Conservation (phyloP, 2,797 vertebrate species). For the Lutjanus argentimaculatus region DNA sequence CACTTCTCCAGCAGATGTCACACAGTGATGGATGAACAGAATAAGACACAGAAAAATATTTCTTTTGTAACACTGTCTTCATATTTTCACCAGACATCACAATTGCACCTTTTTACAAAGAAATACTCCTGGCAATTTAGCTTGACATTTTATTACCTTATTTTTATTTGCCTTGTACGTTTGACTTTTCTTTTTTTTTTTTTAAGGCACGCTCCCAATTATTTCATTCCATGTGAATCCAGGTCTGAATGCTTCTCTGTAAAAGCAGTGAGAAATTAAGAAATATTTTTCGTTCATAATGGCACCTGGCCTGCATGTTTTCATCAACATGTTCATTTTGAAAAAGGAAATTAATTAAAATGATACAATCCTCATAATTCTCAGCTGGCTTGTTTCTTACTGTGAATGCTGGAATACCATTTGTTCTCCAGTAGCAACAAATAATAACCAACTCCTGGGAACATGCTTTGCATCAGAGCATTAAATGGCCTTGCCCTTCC, state of each 20-base stretch:
- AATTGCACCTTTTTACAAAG: neutral
- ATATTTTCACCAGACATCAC: neutral
- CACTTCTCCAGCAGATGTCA: neutral
- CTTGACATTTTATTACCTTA: neutral
- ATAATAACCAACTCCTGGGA: neutral
- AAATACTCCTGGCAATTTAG: neutral
- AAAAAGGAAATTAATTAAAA: neutral
- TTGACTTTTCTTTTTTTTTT: neutral
- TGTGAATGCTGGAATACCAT: neutral
- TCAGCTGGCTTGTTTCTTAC: neutral
- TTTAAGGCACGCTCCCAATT: neutral
- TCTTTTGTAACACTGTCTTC: neutral
- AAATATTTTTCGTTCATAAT: neutral
- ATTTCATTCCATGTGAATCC: neutral
- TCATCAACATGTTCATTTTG: neutral
- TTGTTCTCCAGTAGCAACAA: neutral
- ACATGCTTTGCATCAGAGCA: neutral
- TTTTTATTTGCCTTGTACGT: conserved; percentile 10
- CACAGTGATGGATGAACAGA: neutral
- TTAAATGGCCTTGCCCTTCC: neutral
- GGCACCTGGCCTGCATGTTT: neutral
- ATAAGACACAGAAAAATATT: neutral
- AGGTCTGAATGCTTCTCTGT: neutral
- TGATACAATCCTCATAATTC: neutral
- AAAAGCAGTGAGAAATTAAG: neutral